Evolutionary conservation across 1,140 invertebrate genomes (phyloP).

Genomic region (Halictus rubicundus): DNA sequence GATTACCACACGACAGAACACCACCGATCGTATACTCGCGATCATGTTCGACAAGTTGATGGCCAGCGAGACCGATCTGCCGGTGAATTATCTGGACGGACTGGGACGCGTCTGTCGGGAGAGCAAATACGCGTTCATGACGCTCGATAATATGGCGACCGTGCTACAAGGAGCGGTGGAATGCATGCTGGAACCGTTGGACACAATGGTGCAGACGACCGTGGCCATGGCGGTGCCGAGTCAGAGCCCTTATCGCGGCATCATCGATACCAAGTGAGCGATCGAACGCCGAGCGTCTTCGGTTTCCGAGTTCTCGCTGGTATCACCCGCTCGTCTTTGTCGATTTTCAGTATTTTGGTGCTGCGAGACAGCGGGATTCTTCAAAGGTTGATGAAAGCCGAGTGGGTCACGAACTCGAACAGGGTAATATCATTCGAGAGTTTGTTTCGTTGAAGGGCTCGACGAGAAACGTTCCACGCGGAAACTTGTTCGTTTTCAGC

Average conservation of each 20-base stretch:
- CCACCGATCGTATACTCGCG: slow-evolving; percentile 66
- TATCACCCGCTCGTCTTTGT: background rate
- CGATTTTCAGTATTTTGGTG: slow-evolving; percentile 68
- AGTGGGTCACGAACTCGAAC: slow-evolving; percentile 63
- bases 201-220: slow-evolving; percentile 74
- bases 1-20: slow-evolving; percentile 63
- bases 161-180: slow-evolving; percentile 68
- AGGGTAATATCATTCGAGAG: slow-evolving; percentile 40
- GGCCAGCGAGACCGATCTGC: slow-evolving; percentile 61
- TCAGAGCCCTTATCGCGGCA: slow-evolving; percentile 72
- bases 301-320: slow-evolving; percentile 68
- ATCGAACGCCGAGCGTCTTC: no score
- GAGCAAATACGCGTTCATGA: slow-evolving; percentile 76
- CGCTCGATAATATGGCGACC: slow-evolving; percentile 71
- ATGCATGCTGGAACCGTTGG: slow-evolving; percentile 73
- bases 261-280: slow-evolving; percentile 74
- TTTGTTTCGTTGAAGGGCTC: background rate
- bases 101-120: slow-evolving; percentile 69
- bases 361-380: slow-evolving; percentile 76
- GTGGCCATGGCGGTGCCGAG: slow-evolving; percentile 72
- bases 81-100: slow-evolving; percentile 74
- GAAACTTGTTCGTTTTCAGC: slow-evolving; percentile 34
- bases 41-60: slow-evolving; percentile 70
- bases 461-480: no score
- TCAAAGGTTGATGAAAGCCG: slow-evolving; percentile 71